Percentiles rank a stretch among this genome's conserved stretches.
These are phyloP conservation scores for Rutilus rutilus DNA, from an alignment of 2,113 vertebrate genomes.

Conservation along the genomic window DNA sequence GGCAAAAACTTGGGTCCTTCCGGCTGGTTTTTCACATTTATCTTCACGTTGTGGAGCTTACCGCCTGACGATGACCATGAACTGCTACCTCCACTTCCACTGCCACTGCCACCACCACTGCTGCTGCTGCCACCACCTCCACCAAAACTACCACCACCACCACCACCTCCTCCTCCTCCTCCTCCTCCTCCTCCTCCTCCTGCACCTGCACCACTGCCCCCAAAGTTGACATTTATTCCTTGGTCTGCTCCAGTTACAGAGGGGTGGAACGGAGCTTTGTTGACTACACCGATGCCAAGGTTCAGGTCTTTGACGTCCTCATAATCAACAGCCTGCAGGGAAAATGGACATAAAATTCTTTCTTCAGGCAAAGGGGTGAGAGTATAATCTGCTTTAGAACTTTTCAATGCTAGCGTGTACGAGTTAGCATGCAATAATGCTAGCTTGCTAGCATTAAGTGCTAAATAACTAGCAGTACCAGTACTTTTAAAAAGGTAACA, in stretches of 20 bases:
- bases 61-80: not conserved
- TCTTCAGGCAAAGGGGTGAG: not conserved
- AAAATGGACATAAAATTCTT: constrained; percentile 30
- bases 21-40: constrained; percentile 80
- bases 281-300: constrained; percentile 79
- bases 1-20: constrained; percentile 85
- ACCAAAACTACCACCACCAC: fast-evolving
- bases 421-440: too few species aligned
- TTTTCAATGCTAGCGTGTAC: too few species aligned
- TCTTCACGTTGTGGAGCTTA: constrained; percentile 73
- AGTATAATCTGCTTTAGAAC: not conserved
- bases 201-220: fast-evolving
- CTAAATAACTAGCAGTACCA: not conserved
- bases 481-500: not conserved
- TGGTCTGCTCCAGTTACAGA: not conserved
- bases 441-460: not conserved
- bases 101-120: not conserved
- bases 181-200: constrained; percentile 27
- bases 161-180: fast-evolving
- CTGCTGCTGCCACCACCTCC: fast-evolving
- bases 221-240: fast-evolving
- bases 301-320: constrained; percentile 79
- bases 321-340: constrained; percentile 83
- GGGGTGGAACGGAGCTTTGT: constrained; percentile 61
- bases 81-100: not conserved